Conservation (phyloP, 2,888 invertebrate genomes). For the Miltochrista miniata region DNA sequence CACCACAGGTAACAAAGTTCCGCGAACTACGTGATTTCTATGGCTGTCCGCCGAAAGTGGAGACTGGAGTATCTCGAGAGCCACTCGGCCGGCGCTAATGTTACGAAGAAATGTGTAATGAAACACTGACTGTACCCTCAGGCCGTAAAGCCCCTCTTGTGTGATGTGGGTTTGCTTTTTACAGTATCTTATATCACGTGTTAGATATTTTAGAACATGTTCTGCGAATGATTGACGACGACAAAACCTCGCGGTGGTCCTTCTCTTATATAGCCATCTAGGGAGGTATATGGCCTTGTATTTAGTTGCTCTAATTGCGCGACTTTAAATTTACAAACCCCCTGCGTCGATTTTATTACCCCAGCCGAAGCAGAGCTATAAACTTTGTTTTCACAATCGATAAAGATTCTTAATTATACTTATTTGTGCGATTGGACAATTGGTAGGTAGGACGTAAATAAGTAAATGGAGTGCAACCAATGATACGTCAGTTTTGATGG, state of each 20-base stretch:
- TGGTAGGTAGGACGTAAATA: slow-evolving; percentile 20
- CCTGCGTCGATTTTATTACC: slow-evolving; percentile 63
- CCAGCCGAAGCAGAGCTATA: slow-evolving; percentile 32
- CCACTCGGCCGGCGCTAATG: slow-evolving; percentile 61
- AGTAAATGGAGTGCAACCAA: slow-evolving; percentile 14
- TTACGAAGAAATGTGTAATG: slow-evolving; percentile 70
- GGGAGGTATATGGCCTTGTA: slow-evolving; percentile 28
- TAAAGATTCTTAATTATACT: slow-evolving; percentile 18
- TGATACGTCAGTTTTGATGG: slow-evolving; percentile 6
- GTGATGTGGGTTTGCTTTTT: slow-evolving; percentile 43
- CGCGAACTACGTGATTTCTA: slow-evolving; percentile 83
- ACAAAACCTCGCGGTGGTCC: slow-evolving; percentile 67
- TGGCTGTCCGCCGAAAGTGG: slow-evolving; percentile 78
- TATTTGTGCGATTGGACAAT: slow-evolving; percentile 18
- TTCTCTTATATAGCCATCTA: slow-evolving; percentile 20
- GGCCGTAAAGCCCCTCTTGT: slow-evolving; percentile 41
- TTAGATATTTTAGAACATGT: slow-evolving; percentile 33
- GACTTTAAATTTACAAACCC: slow-evolving; percentile 46
- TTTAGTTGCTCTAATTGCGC: slow-evolving; percentile 52
- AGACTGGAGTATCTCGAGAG: slow-evolving; percentile 60
- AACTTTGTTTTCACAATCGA: slow-evolving; percentile 28
- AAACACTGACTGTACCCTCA: slow-evolving; percentile 57
- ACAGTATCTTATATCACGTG: slow-evolving; percentile 52
- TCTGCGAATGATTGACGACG: slow-evolving; percentile 28
- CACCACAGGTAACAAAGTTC: slow-evolving; percentile 83